phyloP scores from a whole-genome alignment of 2,888 invertebrate genomes.

The Stomorhina lunata region DNA sequence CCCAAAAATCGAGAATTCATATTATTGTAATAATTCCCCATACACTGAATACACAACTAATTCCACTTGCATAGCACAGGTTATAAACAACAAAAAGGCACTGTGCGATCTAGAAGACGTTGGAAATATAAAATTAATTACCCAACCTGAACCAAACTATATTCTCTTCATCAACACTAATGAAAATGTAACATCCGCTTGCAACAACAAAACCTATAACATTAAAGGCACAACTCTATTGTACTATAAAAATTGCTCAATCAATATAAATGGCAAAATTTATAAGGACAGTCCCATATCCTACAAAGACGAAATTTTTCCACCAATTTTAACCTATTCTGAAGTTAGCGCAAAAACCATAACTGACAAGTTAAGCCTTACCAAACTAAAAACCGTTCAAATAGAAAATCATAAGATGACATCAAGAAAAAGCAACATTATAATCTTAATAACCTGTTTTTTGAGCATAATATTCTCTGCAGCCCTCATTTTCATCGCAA shows the following conservation, averaged over 20 bases:
- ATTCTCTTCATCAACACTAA: background rate
- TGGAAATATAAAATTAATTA: background rate
- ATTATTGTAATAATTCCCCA: constrained; percentile 21
- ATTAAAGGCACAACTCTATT: background rate
- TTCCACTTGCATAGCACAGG: constrained; percentile 8
- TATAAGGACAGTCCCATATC: background rate
- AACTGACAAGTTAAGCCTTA: constrained; percentile 7
- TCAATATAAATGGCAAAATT: background rate
- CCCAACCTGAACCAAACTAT: background rate
- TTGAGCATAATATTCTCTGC: background rate
- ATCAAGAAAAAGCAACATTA: background rate
- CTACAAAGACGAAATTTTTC: background rate
- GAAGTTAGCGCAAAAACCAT: background rate
- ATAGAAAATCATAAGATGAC: too few species aligned
- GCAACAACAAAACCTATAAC: background rate
- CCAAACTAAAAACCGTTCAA: constrained; percentile 4
- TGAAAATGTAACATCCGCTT: background rate
- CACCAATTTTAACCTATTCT: background rate
- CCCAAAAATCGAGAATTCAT: constrained; percentile 26
- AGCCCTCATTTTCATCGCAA: background rate
- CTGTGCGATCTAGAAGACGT: background rate
- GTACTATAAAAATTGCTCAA: constrained; percentile 11
- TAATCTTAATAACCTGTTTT: background rate
- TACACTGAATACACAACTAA: background rate
- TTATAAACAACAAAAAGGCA: constrained; percentile 8